phyloP scores from a whole-genome alignment of 2,797 vertebrate species.

The Hippocampus kuda region DNA sequence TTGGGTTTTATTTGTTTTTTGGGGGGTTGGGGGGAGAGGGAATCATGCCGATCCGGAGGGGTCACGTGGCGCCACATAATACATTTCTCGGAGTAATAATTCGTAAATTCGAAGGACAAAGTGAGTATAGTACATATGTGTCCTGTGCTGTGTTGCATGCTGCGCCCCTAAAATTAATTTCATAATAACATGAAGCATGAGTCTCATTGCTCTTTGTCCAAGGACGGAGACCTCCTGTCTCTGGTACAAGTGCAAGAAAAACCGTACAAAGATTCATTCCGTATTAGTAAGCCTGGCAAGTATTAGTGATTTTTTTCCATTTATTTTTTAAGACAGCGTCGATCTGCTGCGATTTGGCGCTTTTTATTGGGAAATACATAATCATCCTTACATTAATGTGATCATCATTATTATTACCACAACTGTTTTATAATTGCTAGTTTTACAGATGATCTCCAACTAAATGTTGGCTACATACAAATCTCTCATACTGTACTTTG shows the following conservation, averaged over 20 bases:
- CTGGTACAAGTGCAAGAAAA: not conserved
- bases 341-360: not conserved
- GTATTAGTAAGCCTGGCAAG: not conserved
- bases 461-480: too few relatives aligned
- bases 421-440: too few relatives aligned
- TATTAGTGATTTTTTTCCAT: not conserved
- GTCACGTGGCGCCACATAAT: conserved; percentile 91
- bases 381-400: not conserved
- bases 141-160: not conserved
- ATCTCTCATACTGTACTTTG: too few relatives aligned
- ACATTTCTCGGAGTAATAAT: conserved; percentile 91
- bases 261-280: not conserved
- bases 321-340: not conserved
- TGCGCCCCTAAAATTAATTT: not conserved
- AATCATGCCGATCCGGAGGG: conserved; percentile 91
- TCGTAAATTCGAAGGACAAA: conserved; percentile 94
- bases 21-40: conserved; percentile 5
- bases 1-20: too few relatives aligned
- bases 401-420: not conserved
- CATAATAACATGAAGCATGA: not conserved
- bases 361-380: not conserved
- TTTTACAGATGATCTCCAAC: too few relatives aligned
- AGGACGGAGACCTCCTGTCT: not conserved
- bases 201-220: not conserved
- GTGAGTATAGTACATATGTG: conserved; percentile 81